Percentiles rank a stretch among this genome's conserved stretches.
Conservation (phyloP, 1,140 invertebrate genomes). For the Campoletis sonorensis region DNA sequence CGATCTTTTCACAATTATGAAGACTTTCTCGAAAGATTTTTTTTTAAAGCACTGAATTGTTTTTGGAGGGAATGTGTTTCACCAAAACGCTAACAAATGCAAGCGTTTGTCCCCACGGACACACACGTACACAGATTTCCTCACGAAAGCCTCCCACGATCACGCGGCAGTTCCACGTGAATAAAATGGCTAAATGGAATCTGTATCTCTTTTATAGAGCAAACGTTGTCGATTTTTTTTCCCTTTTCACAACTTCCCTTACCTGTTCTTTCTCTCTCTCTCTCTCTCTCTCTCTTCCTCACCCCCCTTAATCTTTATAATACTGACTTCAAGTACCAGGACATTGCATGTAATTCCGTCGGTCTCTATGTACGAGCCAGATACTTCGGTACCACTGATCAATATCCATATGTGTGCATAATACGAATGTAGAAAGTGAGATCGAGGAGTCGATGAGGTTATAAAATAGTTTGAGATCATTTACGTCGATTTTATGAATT, state of each 20-base stretch:
- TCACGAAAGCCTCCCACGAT: conserved; percentile 27
- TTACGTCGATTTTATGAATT: too few relatives aligned
- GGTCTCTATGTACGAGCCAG: neutral
- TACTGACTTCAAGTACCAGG: neutral
- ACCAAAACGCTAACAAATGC: too few relatives aligned
- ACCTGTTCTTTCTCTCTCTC: conserved; percentile 20
- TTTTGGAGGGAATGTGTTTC: too few relatives aligned
- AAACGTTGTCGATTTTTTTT: conserved; percentile 25
- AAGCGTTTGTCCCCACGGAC: too few relatives aligned
- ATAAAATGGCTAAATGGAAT: conserved; percentile 57
- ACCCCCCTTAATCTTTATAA: too few relatives aligned
- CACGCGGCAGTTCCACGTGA: conserved; percentile 37
- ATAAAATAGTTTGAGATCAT: too few relatives aligned
- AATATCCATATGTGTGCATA: neutral
- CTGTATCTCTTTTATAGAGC: conserved; percentile 54
- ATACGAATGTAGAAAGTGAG: conserved; percentile 43
- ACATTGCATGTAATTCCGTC: neutral
- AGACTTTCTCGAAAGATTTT: too few relatives aligned
- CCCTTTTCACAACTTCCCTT: conserved; percentile 46
- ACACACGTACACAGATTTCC: neutral
- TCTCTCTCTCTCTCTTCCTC: neutral
- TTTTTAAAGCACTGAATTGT: too few relatives aligned
- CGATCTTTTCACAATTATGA: too few relatives aligned
- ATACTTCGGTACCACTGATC: neutral
- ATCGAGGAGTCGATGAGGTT: conserved; percentile 22